Percentiles rank a stretch among this genome's conserved stretches.
These are phyloP conservation scores for Catharus bicknelli DNA, from an alignment of 2,113 vertebrate genomes.

Conservation along the genomic window DNA sequence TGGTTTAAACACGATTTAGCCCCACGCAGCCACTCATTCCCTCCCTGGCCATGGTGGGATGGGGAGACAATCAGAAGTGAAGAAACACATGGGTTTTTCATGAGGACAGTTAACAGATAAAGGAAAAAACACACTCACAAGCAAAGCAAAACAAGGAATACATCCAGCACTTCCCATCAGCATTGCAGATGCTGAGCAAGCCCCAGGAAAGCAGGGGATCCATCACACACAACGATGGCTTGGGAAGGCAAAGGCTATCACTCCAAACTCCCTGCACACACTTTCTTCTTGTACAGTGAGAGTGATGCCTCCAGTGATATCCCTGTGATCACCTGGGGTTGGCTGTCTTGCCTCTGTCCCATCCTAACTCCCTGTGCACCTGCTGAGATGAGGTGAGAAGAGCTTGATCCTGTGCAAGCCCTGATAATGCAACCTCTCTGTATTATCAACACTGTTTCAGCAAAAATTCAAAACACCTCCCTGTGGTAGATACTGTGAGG, in stretches of 20 bases:
- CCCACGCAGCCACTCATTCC: too few species aligned
- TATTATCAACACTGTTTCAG: not conserved
- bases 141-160: not conserved
- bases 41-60: too few species aligned
- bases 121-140: not conserved
- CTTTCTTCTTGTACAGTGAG: not conserved
- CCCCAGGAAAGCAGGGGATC: not conserved
- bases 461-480: not conserved
- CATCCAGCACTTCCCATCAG: not conserved
- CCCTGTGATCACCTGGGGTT: not conserved
- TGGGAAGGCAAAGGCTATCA: not conserved
- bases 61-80: not conserved
- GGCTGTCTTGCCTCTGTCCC: not conserved
- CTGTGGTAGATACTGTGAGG: rapidly evolving
- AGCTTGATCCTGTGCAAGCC: not conserved
- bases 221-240: rapidly evolving
- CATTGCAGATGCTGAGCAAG: not conserved
- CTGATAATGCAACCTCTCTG: not conserved
- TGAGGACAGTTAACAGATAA: not conserved
- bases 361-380: not conserved
- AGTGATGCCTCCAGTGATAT: not conserved
- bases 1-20: not conserved
- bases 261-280: not conserved
- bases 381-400: not conserved
- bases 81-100: not conserved